Base-by-base conservation (phyloP, 1,140 invertebrate genomes). In the Asbolus verrucosus region DNA sequence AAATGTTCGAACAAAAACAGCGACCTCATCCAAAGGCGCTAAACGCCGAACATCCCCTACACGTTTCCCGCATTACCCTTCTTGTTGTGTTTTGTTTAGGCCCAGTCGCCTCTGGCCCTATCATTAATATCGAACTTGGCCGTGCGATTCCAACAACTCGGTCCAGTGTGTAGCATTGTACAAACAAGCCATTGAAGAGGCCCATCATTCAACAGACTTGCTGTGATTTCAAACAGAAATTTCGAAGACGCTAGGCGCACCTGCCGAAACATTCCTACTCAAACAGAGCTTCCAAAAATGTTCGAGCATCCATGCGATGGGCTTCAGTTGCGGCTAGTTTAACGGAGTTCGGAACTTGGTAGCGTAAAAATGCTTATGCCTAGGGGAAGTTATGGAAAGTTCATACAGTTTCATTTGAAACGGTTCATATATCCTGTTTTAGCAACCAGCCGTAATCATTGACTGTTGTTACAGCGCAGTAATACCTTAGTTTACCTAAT, bases 111-210 rank as follows among this genome's bases (percentile, higher is more conserved):
- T 27, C 46, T 24, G 21, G 21, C 21, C 21, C 46, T 54, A 54
- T 24, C 46, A 54, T 54, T 54, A 54, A 54, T 54, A 54, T 54
- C 21, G 46, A 54, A 54, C 46, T 54, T 21, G 21, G 14, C 46
- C 19, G 46, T 54, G 46, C 46, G 46, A 54, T 54, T 54, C 46
- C 46, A 54, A 46, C 41, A 46, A 54, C 46, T 27, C 19, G 19
- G 14, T 13, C 19, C 11, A 27, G 46, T 27, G 46, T 9, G 27
- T 27, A 13, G 19, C 46, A 27, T 54, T 54, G 46, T 54, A 14
- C 46, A 27, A 54, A 54, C 46, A 27, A 14, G 11, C 18, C 21
- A 54, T 21, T 54, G 21, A 54, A 54, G 46, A 54, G 19, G 46
- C 11, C 27, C 46, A 54, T 54, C 46, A 54, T 27, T 54, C 21